Conservation (phyloP, 2,113 vertebrate species). For the Boleophthalmus pectinirostris region DNA sequence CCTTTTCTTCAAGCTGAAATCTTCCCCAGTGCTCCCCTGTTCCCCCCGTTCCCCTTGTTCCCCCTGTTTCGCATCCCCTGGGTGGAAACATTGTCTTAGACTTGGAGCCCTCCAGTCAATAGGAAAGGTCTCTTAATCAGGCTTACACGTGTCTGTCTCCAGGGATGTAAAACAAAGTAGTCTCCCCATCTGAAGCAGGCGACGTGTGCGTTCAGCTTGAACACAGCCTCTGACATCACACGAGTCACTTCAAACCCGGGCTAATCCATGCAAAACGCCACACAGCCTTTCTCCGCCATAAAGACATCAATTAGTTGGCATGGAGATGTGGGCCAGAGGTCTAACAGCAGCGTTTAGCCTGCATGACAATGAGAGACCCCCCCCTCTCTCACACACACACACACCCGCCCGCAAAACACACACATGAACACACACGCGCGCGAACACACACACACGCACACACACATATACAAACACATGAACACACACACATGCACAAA, state of each 20-base stretch:
- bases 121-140: neutral
- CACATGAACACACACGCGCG: neutral
- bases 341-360: slow-evolving; percentile 5
- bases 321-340: slow-evolving; percentile 28
- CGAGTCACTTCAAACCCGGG: neutral
- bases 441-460: neutral
- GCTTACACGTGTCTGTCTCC: neutral
- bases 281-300: neutral
- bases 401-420: too few species aligned
- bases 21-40: too few species aligned
- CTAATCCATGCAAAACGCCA: slow-evolving; percentile 5
- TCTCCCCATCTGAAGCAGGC: neutral
- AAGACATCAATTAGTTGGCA: slow-evolving; percentile 26
- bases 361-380: slow-evolving; percentile 15
- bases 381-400: too few species aligned
- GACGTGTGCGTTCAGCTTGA: neutral
- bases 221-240: slow-evolving; percentile 1
- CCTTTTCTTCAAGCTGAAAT: too few species aligned
- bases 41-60: too few species aligned
- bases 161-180: neutral
- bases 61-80: too few species aligned
- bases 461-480: neutral
- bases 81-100: too few species aligned
- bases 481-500: too few species aligned
- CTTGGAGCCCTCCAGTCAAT: too few species aligned